phyloP scores from a whole-genome alignment of 2,888 invertebrate species.

The Ditula angustiorana region DNA sequence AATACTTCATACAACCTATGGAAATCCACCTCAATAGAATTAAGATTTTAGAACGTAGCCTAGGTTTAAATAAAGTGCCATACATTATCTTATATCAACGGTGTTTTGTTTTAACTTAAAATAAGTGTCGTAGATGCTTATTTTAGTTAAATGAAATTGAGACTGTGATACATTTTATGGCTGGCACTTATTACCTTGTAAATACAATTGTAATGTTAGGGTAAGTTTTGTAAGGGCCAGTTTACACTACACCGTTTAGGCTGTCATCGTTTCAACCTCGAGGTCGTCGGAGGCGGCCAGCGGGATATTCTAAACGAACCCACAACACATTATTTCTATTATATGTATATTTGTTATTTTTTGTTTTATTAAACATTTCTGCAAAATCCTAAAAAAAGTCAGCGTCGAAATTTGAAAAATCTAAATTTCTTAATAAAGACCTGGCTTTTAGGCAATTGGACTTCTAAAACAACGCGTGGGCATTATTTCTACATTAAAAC shows the following conservation, averaged over 20 bases:
- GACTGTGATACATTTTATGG: neutral
- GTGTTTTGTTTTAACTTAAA: slow-evolving; percentile 17
- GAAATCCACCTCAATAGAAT: slow-evolving; percentile 71
- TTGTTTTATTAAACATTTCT: slow-evolving; percentile 7
- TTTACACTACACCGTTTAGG: slow-evolving; percentile 26
- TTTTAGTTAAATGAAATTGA: neutral
- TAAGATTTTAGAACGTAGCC: slow-evolving; percentile 43
- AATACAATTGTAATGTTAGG: neutral
- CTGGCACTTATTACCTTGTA: slow-evolving; percentile 1
- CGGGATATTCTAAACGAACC: slow-evolving; percentile 21
- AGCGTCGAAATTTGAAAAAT: neutral
- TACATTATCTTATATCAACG: neutral
- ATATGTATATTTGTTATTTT: slow-evolving; percentile 10
- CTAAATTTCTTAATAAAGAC: no score
- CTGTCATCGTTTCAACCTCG: slow-evolving; percentile 1
- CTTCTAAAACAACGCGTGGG: no score
- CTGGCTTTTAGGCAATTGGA: no score
- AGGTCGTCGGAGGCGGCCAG: slow-evolving; percentile 12
- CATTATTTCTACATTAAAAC: no score
- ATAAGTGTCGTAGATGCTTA: neutral
- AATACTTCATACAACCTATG: slow-evolving; percentile 79
- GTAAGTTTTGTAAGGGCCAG: neutral
- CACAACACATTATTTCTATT: slow-evolving; percentile 4
- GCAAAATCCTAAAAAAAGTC: neutral
- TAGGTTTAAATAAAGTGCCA: neutral